phyloP scores from a whole-genome alignment of 2,113 vertebrate genomes.

The Scatophagus argus region DNA sequence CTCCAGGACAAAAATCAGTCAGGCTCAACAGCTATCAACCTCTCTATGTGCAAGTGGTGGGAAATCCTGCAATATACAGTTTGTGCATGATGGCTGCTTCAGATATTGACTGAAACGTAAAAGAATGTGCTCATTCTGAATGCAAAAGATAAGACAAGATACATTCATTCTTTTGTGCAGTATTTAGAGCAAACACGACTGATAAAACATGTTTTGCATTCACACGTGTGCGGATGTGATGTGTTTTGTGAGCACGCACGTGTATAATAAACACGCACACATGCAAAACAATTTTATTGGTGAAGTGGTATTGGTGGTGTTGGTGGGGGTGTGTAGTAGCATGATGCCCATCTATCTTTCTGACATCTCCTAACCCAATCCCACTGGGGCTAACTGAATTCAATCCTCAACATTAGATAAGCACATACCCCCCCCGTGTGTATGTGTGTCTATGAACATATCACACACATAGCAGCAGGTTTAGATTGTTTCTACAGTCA shows the following conservation, averaged over 20 bases:
- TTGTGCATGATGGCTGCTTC: neutral
- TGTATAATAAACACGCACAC: conserved; percentile 68
- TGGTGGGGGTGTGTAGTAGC: conserved; percentile 67
- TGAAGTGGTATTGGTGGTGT: too few relatives aligned
- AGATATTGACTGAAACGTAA: neutral
- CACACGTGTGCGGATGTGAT: conserved; percentile 55
- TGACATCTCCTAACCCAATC: conserved; percentile 89
- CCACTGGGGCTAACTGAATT: conserved; percentile 86
- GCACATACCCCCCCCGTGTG: conserved; percentile 73
- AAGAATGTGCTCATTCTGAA: neutral
- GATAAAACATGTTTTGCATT: conserved; percentile 40
- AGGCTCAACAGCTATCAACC: neutral
- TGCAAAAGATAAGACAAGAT: neutral
- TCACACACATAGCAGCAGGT: conserved; percentile 61
- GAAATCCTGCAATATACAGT: conserved; percentile 11
- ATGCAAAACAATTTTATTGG: conserved; percentile 82
- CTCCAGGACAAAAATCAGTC: conserved; percentile 31
- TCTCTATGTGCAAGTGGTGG: neutral
- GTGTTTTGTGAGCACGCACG: conserved; percentile 44
- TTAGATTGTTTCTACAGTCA: conserved; percentile 73
- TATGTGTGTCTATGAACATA: conserved; percentile 53
- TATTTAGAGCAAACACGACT: conserved; percentile 16
- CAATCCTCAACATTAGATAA: conserved; percentile 88
- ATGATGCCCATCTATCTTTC: conserved; percentile 88
- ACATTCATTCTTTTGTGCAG: neutral